Percentiles rank a stretch among this genome's conserved stretches.
These are phyloP conservation scores for Tyria jacobaeae DNA, from an alignment of 2,888 invertebrate genomes.

Conservation along the genomic window DNA sequence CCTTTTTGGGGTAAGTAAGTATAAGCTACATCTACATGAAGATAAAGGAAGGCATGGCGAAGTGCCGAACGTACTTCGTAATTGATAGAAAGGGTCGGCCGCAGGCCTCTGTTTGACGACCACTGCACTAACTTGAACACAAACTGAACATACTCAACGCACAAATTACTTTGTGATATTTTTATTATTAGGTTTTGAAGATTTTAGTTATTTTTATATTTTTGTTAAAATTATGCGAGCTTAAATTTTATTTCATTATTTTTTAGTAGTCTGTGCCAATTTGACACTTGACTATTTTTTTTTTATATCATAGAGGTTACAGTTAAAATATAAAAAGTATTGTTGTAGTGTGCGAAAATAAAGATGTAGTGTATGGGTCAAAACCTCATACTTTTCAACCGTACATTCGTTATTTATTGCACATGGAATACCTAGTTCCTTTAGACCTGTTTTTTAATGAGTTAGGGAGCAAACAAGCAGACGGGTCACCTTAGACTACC, in stretches of 20 bases:
- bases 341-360: neutral
- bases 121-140: constrained; percentile 11
- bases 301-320: neutral
- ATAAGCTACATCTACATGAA: neutral
- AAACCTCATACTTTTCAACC: no score
- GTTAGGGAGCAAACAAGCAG: no score
- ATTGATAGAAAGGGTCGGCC: neutral
- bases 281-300: constrained; percentile 24
- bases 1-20: no score
- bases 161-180: constrained; percentile 7
- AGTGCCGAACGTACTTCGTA: neutral
- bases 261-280: constrained; percentile 21
- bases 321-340: neutral
- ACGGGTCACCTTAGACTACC: no score
- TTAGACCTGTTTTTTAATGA: no score
- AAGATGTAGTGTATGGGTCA: no score
- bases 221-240: constrained; percentile 26
- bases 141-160: constrained; percentile 4
- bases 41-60: neutral
- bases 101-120: constrained; percentile 9
- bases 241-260: constrained; percentile 37
- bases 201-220: constrained; percentile 22
- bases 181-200: constrained; percentile 1
- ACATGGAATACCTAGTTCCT: no score
- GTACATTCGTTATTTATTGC: no score